A percentile compares a stretch with the other conserved stretches of the same genome.
phyloP scores from a whole-genome alignment of 2,113 vertebrate species.

The Chaenogobius annularis region DNA sequence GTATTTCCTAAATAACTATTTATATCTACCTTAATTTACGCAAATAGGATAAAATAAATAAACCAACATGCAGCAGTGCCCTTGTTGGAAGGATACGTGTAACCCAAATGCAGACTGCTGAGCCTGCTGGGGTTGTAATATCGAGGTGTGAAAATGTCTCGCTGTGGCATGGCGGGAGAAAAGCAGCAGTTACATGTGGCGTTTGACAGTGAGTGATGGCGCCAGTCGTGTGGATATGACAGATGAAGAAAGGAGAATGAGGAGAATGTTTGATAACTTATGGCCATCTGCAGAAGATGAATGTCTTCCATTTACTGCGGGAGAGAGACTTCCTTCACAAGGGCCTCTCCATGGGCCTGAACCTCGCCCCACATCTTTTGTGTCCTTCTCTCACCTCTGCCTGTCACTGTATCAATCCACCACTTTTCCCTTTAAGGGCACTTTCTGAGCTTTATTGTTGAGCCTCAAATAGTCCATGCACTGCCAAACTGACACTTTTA shows the following conservation, averaged over 20 bases:
- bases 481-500: neutral
- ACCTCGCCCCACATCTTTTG: constrained; percentile 15
- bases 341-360: constrained; percentile 29
- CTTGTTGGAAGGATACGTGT: neutral
- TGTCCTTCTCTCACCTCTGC: constrained; percentile 20
- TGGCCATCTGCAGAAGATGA: constrained; percentile 51
- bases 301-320: constrained; percentile 55
- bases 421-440: neutral
- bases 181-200: constrained; percentile 32
- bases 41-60: neutral
- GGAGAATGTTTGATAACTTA: constrained; percentile 51
- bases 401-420: constrained; percentile 1
- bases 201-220: constrained; percentile 46
- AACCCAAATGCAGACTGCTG: neutral
- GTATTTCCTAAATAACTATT: too few relatives aligned
- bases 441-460: constrained; percentile 4
- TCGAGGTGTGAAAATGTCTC: neutral
- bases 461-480: neutral
- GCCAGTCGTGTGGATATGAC: constrained; percentile 43
- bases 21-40: too few relatives aligned
- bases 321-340: constrained; percentile 38
- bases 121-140: neutral
- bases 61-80: neutral
- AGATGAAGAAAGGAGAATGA: constrained; percentile 47
- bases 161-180: neutral